These are phyloP conservation scores for Siniperca knerii DNA, from an alignment of 2,113 vertebrate species.

Conservation along the genomic window DNA sequence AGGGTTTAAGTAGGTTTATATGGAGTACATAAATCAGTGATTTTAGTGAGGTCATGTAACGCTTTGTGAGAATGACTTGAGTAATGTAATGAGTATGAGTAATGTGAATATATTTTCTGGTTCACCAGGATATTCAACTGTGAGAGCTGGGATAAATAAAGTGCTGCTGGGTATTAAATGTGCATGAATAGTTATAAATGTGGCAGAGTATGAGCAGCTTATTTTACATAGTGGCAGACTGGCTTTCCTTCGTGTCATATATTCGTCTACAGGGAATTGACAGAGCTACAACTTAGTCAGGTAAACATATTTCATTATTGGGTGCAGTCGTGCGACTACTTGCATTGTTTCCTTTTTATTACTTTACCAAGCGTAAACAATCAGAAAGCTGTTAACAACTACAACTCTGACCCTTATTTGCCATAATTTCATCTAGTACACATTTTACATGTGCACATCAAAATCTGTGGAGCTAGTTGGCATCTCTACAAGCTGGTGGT, in stretches of 20 bases:
- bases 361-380: neutral
- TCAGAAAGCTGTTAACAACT: neutral
- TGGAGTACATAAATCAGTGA: slow-evolving; percentile 26
- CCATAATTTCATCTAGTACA: neutral
- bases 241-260: neutral
- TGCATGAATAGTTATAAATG: neutral
- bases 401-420: too few species aligned
- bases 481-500: neutral
- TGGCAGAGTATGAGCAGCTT: neutral
- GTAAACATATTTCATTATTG: neutral
- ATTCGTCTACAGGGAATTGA: neutral
- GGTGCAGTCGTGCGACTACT: neutral
- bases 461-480: neutral
- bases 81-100: too few species aligned
- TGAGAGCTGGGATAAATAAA: neutral
- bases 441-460: neutral
- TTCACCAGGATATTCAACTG: neutral
- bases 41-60: neutral
- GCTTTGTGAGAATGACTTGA: slow-evolving; percentile 14
- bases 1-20: slow-evolving; percentile 20
- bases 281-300: neutral
- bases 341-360: neutral
- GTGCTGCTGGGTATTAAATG: neutral
- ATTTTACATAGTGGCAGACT: neutral
- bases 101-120: neutral